Base-by-base conservation (phyloP, 2,113 vertebrate species). In the Cinclus mexicanus region DNA sequence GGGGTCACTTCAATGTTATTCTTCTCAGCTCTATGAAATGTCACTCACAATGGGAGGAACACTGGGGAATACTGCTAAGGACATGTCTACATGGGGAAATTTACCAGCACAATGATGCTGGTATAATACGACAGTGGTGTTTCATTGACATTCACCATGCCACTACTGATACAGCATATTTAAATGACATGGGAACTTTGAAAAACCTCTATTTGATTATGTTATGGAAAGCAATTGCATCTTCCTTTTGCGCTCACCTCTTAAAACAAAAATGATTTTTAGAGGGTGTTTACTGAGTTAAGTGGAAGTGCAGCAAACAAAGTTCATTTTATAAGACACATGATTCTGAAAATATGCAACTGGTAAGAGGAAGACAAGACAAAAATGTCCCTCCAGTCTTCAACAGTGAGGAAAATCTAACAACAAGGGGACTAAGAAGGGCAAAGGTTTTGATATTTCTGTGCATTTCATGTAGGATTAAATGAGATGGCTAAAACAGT, bases 191-290 rank as follows among this genome's bases (percentile, higher is more conserved):
- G 81, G 96, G 53, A 96, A 90, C 81, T 97, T 95, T 72, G 93
- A 87, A 71, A 97, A 93, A 89, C 17, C 92, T 88, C 31, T 35
- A 55, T 77, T 87, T 96, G 69, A 56, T 94, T 93, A 42, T 44
- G 60, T 63, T 78, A 76, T 7, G 31, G 79, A 69, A 97, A 89
- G 78, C 49, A 95, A 77, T 87, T 68, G 42, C 83, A 85, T 84
- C 90, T 94, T 92, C 85, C 52, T 96, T 93, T 94, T 91, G 47
- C 83, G 44, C 24, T 25, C 10, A 10, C 67, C 56, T 75, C 75
- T 94, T 95, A 94, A 96, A 93, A 96, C 82, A 93, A 95, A 95
- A 96, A 88, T 67, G 7, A 53, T 93, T 90, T 93, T 94, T 93
- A 80, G 39, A 60, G 60, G 26, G 37, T 93, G 68, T 88, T 97